Evolutionary conservation across 2,888 invertebrate genomes (phyloP).

Genomic region (Morinoia aosen): DNA sequence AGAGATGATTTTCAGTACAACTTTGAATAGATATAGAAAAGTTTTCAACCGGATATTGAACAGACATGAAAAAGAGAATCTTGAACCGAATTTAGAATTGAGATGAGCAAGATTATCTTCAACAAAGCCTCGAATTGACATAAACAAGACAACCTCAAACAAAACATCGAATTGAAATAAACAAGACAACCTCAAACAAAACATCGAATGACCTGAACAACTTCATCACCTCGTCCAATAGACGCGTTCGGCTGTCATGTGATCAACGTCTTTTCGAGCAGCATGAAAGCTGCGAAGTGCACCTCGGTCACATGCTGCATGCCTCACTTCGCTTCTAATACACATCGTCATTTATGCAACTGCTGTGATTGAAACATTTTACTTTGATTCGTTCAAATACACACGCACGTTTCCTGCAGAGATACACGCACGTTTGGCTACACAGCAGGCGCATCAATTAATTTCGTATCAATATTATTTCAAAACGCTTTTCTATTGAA

Average conservation of each 20-base stretch:
- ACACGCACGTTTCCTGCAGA: neutral
- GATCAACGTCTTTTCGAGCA: neutral
- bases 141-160: neutral
- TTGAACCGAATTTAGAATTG: neutral
- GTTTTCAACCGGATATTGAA: no score
- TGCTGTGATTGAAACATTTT: neutral
- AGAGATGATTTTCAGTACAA: no score
- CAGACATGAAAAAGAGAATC: no score
- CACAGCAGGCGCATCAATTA: neutral
- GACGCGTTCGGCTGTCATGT: neutral
- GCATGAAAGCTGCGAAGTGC: neutral
- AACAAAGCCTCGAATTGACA: neutral
- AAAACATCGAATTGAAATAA: neutral
- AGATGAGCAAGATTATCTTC: neutral
- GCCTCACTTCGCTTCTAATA: neutral
- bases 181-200: no score
- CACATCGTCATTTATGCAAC: neutral
- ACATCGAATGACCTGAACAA: neutral
- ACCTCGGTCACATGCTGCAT: neutral
- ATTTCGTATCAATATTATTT: constrained; percentile 31
- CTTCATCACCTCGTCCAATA: neutral
- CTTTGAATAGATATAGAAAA: no score
- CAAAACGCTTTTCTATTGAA: constrained; percentile 48
- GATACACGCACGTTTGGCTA: neutral
- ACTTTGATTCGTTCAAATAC: neutral